phyloP scores from a whole-genome alignment of 2,888 invertebrate genomes.

The Microctonus brassicae region DNA sequence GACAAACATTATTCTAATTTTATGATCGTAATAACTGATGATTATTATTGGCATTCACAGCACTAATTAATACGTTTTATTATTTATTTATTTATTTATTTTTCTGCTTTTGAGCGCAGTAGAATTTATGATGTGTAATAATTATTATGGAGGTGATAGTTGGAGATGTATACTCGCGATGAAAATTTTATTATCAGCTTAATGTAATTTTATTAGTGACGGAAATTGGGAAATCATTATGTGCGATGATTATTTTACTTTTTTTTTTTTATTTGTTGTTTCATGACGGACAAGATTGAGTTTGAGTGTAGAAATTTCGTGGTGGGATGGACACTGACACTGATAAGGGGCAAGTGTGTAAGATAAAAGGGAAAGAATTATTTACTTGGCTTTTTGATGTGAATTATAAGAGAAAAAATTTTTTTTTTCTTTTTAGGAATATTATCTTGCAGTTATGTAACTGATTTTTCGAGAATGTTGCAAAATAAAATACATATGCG shows the following conservation, averaged over 20 bases:
- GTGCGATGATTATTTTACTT: slow-evolving; percentile 25
- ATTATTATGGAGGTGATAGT: neutral
- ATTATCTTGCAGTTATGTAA: neutral
- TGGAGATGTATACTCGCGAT: neutral
- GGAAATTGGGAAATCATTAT: slow-evolving; percentile 15
- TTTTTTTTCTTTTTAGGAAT: too few species aligned
- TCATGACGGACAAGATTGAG: slow-evolving; percentile 1
- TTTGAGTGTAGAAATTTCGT: slow-evolving; percentile 12
- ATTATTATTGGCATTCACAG: neutral
- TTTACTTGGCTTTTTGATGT: too few species aligned
- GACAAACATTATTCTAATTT: neutral
- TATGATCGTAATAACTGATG: neutral
- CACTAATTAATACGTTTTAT: neutral
- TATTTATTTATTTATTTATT: neutral
- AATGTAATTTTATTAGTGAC: slow-evolving; percentile 1
- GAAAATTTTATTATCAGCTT: neutral
- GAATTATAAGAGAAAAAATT: too few species aligned
- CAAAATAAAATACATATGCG: neutral
- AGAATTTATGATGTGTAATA: neutral
- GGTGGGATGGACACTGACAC: slow-evolving; percentile 21
- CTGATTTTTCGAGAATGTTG: neutral
- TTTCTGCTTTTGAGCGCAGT: neutral
- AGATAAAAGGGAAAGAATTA: slow-evolving; percentile 21
- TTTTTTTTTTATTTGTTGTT: slow-evolving; percentile 23
- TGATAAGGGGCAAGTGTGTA: slow-evolving; percentile 28